A percentile compares a stretch with the other conserved stretches of the same genome.
Evolutionary conservation across 2,888 invertebrate species (phyloP).

Genomic region (Pheosia tremula): DNA sequence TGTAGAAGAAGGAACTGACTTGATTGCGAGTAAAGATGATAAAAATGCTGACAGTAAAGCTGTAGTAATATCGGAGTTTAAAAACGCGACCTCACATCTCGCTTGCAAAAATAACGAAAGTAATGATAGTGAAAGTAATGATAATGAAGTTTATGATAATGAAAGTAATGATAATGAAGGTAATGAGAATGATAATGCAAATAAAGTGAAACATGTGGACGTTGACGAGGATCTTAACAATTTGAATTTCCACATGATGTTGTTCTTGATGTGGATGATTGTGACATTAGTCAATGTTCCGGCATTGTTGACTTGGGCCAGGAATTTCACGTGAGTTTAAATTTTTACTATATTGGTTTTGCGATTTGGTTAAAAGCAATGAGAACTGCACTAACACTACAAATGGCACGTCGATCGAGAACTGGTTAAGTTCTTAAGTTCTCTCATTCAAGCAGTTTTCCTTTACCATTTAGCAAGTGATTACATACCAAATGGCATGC

Average conservation of each 20-base stretch:
- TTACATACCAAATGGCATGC: too few species aligned
- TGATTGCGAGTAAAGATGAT: neutral
- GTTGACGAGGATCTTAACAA: slow-evolving; percentile 68
- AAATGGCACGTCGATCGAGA: too few species aligned
- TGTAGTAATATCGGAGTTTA: neutral
- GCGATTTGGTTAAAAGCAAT: neutral
- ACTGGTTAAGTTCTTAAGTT: too few species aligned
- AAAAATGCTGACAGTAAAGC: slow-evolving; percentile 5
- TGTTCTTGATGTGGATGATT: slow-evolving; percentile 88
- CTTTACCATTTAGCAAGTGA: too few species aligned
- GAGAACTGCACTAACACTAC: too few species aligned
- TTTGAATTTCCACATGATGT: slow-evolving; percentile 89
- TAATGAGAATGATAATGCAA: slow-evolving; percentile 18
- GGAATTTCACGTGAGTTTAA: slow-evolving; percentile 88
- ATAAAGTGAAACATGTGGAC: slow-evolving; percentile 17
- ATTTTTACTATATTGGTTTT: neutral
- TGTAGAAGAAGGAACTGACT: slow-evolving; percentile 1
- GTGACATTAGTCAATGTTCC: slow-evolving; percentile 89
- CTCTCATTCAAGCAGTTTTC: too few species aligned
- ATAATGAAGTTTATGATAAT: slow-evolving; percentile 25
- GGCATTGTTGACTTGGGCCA: slow-evolving; percentile 91
- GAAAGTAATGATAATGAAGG: slow-evolving; percentile 19
- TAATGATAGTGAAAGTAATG: slow-evolving; percentile 15
- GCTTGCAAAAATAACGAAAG: slow-evolving; percentile 17
- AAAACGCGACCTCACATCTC: slow-evolving; percentile 8